A percentile compares a stretch with the other conserved stretches of the same genome.
Evolutionary conservation across 2,113 vertebrate species (phyloP).

Genomic region (Vidua chalybeata): DNA sequence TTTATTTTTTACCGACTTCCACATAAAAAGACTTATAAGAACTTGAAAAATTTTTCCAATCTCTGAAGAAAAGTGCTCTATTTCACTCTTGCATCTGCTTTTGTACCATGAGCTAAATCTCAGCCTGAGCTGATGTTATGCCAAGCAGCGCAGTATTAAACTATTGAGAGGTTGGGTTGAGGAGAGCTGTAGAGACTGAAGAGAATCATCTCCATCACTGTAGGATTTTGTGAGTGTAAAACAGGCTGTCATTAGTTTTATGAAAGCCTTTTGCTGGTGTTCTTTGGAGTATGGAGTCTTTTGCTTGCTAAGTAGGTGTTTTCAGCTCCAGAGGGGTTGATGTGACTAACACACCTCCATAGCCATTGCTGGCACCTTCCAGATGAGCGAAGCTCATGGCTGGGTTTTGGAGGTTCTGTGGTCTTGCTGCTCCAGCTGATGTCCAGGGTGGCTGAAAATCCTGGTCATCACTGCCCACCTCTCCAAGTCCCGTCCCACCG

Average conservation of each 20-base stretch:
- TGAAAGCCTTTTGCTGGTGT: not conserved
- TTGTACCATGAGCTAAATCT: not conserved
- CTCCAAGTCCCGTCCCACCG: not conserved
- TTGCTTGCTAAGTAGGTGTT: not conserved
- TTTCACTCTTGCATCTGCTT: conserved; percentile 33
- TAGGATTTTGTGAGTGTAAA: not conserved
- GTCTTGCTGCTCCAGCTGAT: not conserved
- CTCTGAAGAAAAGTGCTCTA: not conserved
- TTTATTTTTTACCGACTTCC: conserved; percentile 40
- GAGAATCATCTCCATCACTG: not conserved
- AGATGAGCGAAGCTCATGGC: accelerated
- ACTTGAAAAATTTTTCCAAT: not conserved
- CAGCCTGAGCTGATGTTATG: not conserved
- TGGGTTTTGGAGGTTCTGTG: accelerated
- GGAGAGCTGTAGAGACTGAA: not conserved
- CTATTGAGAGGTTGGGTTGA: not conserved
- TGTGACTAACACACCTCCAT: accelerated
- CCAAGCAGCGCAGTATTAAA: not conserved
- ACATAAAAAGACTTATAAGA: conserved; percentile 34
- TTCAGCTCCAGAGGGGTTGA: not conserved
- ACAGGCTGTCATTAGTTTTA: not conserved
- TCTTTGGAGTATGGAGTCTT: not conserved
- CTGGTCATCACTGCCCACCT: not conserved
- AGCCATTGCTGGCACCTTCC: not conserved
- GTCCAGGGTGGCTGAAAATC: not conserved